Evolutionary conservation across 2,888 invertebrate genomes (phyloP), one percentile per base, ranked within the genome.

Genomic region (Crocallis elinguaria): DNA sequence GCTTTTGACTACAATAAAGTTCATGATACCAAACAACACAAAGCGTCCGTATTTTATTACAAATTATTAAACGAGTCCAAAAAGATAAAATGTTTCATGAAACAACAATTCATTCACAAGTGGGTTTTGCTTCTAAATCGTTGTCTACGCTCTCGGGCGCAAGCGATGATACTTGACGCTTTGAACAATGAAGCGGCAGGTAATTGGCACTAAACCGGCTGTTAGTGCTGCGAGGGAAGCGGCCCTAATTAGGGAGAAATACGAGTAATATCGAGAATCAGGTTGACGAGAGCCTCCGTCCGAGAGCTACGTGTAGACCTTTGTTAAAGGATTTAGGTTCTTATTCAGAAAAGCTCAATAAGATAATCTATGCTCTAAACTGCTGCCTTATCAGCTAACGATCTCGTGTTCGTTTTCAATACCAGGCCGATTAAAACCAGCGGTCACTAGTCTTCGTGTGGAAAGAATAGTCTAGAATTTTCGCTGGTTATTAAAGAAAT

Each of bases 131-230:
- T 60, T 60, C 60, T 65, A 64, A 75, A 80, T 75, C 73, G 68
- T 71, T 67, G 68, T 74, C 58, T 8, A 27, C 19, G 51, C 19
- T 44, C 64, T 63, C 62, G 62, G 52, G 61, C 60, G 46, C 60
- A 66, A 64, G 64, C 52, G 70, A 56, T 60, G 72, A 76, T 79
- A 82, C 82, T 84, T 75, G 79, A 82, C 69, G 73, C 76, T 74
- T 57, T 55, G 67, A 82, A 85, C 80, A 84, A 84, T 79, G 71
- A 67, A 76, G 71, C 64, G 73, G 66, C 81, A 79, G 81, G 78
- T 86, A 87, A 86, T 85, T 84, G 83, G 82, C 78, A 84, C 86
- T 83, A 83, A 85, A 75, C 76, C 72, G 76, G 76, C 79, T 80
- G 77, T 82, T 81, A 79, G 77, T 73, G 74, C 75, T 67, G 68